Conservation (phyloP, 2,113 vertebrate species). For the Pluvialis apricaria region DNA sequence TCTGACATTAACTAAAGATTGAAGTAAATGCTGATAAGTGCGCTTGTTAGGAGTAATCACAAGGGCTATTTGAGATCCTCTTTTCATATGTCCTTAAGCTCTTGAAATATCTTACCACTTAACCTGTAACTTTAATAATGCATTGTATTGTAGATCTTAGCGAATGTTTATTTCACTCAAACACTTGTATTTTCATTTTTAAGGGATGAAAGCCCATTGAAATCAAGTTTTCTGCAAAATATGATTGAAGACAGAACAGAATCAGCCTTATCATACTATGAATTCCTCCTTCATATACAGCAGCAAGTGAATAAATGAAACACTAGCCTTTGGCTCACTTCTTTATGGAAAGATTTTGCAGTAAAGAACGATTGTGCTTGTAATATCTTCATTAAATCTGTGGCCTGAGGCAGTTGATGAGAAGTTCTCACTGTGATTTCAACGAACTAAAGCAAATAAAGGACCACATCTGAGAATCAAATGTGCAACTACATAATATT, state of each 20-base stretch:
- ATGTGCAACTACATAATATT: conserved; percentile 68
- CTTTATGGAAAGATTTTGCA: conserved; percentile 52
- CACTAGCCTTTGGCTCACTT: conserved; percentile 23
- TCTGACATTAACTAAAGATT: no score
- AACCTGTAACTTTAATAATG: neutral
- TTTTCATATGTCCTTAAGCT: neutral
- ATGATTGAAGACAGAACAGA: conserved; percentile 98
- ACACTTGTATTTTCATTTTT: conserved; percentile 47
- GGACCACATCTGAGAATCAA: conserved; percentile 72
- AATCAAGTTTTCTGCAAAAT: conserved; percentile 89
- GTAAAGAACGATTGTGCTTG: conserved; percentile 54
- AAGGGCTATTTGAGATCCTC: neutral
- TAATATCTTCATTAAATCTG: conserved; percentile 67
- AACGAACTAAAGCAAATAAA: conserved; percentile 77
- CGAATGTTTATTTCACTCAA: neutral
- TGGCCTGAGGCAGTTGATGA: conserved; percentile 73
- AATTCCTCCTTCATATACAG: conserved; percentile 95
- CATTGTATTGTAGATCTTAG: neutral
- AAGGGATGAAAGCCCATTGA: conserved; percentile 92
- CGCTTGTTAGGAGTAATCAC: neutral
- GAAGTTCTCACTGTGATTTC: conserved; percentile 83
- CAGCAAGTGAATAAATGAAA: conserved; percentile 95
- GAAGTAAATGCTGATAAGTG: neutral
- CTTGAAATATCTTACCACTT: neutral
- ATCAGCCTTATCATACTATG: conserved; percentile 96